Conservation (phyloP, 2,888 invertebrate species). For the Cryptus armator region DNA sequence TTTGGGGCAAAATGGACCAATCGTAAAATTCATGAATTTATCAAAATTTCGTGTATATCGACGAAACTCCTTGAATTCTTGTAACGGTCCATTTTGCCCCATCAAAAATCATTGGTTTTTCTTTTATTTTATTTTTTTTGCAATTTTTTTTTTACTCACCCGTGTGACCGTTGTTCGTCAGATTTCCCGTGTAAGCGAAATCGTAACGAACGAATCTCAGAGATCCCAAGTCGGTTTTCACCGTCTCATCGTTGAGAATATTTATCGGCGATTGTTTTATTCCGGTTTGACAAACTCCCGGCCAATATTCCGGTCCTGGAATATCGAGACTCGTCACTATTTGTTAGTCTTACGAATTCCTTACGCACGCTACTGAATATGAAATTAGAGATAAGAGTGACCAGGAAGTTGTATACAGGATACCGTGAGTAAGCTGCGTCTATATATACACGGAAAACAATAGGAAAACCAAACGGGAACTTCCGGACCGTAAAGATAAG, state of each 20-base stretch:
- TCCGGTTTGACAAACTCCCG: constrained; percentile 88
- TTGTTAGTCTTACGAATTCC: not conserved
- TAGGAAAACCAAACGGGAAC: too few relatives aligned
- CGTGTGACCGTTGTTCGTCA: constrained; percentile 90
- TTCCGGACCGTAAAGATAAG: too few relatives aligned
- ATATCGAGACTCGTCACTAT: constrained; percentile 7
- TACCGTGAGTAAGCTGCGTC: too few relatives aligned
- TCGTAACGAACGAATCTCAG: constrained; percentile 88
- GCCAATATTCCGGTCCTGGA: constrained; percentile 86
- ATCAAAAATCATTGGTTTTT: not conserved
- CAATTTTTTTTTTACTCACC: constrained; percentile 85
- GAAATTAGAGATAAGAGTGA: not conserved
- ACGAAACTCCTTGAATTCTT: too few relatives aligned
- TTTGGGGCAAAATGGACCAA: too few relatives aligned
- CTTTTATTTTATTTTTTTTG: constrained; percentile 9
- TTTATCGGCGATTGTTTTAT: constrained; percentile 92
- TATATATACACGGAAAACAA: too few relatives aligned
- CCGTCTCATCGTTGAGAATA: constrained; percentile 87
- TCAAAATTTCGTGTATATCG: too few relatives aligned
- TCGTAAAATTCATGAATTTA: too few relatives aligned
- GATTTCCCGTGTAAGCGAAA: constrained; percentile 85
- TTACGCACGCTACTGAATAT: not conserved
- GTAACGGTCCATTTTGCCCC: too few relatives aligned
- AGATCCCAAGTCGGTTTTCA: constrained; percentile 85
- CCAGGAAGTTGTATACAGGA: too few relatives aligned